Evolutionary conservation across 2,113 vertebrate genomes (phyloP).

Genomic region (Poeciliopsis prolifica): DNA sequence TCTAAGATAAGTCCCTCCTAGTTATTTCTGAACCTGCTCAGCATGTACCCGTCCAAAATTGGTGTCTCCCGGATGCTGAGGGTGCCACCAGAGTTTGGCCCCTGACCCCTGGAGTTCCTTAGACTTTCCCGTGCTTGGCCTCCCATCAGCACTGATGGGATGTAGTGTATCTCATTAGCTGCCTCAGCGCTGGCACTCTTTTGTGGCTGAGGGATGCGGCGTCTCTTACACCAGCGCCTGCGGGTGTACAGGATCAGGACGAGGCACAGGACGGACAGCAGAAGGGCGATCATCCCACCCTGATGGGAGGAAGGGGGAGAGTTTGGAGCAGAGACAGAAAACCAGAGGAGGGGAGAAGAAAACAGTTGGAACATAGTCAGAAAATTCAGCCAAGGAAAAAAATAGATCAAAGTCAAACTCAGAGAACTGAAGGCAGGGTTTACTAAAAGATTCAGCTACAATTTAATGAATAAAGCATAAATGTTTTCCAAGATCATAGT

Average conservation of each 20-base stretch:
- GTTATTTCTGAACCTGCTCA: slow-evolving; percentile 1
- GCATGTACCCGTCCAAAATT: slow-evolving; percentile 90
- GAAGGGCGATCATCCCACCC: slow-evolving; percentile 98
- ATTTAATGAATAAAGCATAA: slow-evolving; percentile 32
- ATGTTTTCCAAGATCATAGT: slow-evolving; percentile 12
- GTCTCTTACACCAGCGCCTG: slow-evolving; percentile 95
- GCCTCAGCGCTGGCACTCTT: slow-evolving; percentile 97
- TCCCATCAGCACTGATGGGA: slow-evolving; percentile 95
- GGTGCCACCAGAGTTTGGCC: slow-evolving; percentile 94
- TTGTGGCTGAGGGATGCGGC: slow-evolving; percentile 96
- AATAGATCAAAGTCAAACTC: slow-evolving; percentile 51
- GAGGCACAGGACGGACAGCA: slow-evolving; percentile 95
- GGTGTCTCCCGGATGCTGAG: slow-evolving; percentile 98
- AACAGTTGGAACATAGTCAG: slow-evolving; percentile 29
- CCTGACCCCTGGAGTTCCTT: slow-evolving; percentile 93
- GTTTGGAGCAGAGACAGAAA: slow-evolving; percentile 42
- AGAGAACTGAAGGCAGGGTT: slow-evolving; percentile 22
- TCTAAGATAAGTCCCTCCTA: background rate
- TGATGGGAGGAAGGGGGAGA: slow-evolving; percentile 61
- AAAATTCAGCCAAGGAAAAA: slow-evolving; percentile 46
- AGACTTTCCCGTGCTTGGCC: slow-evolving; percentile 95
- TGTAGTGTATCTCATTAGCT: slow-evolving; percentile 99
- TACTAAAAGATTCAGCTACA: slow-evolving; percentile 37
- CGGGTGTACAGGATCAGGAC: slow-evolving; percentile 98
- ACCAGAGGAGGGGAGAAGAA: background rate